Percentiles rank a stretch among this genome's conserved stretches.
Conservation (phyloP, 2,797 vertebrate genomes). For the Morelia viridis region DNA sequence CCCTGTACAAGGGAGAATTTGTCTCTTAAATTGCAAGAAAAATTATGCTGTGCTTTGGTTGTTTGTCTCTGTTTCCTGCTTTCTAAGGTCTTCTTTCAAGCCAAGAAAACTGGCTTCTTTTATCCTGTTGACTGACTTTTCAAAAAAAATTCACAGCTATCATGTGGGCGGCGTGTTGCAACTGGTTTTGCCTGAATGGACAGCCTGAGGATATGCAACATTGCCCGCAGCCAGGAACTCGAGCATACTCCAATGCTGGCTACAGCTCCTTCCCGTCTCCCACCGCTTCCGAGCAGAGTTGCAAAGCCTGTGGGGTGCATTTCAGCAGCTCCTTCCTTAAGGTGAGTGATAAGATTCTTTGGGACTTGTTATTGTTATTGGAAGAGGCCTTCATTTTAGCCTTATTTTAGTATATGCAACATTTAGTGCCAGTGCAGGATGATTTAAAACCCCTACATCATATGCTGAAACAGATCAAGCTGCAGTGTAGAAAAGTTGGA, state of each 20-base stretch:
- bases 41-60: background rate
- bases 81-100: background rate
- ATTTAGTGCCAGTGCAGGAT: background rate
- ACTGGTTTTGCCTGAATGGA: slow-evolving; percentile 89
- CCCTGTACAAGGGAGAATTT: background rate
- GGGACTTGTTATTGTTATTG: background rate
- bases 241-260: slow-evolving; percentile 87
- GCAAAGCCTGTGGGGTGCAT: slow-evolving; percentile 81
- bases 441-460: background rate
- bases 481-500: background rate
- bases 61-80: background rate
- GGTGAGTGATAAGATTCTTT: slow-evolving; percentile 71
- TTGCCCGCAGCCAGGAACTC: slow-evolving; percentile 47
- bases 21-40: background rate
- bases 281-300: slow-evolving; percentile 75
- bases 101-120: background rate
- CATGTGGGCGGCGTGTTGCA: slow-evolving; percentile 94
- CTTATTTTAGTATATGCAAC: background rate
- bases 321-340: slow-evolving; percentile 77
- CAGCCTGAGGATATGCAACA: slow-evolving; percentile 73
- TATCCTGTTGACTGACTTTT: rapidly evolving
- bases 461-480: background rate
- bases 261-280: slow-evolving; percentile 83
- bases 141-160: slow-evolving; percentile 48
- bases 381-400: background rate